Percentiles rank a stretch among this genome's conserved stretches.
These are phyloP conservation scores for Pica pica DNA, from an alignment of 2,113 vertebrate species.

Conservation along the genomic window DNA sequence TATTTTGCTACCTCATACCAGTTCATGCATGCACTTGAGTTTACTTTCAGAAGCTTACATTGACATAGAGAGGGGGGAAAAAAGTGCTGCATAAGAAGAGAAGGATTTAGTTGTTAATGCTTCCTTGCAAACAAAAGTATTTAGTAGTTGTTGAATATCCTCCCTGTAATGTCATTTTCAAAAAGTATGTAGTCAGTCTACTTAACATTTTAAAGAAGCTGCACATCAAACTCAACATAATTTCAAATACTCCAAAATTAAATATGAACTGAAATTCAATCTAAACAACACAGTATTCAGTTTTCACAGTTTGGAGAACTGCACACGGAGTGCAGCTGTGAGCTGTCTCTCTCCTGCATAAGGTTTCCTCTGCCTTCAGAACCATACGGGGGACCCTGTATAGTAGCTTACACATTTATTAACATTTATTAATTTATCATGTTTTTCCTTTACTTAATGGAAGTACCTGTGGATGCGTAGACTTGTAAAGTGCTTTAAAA, in stretches of 20 bases:
- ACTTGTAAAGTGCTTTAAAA: slow-evolving; percentile 58
- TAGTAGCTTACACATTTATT: background rate
- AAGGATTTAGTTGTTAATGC: background rate
- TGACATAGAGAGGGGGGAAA: background rate
- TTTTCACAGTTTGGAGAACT: background rate
- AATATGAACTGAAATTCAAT: background rate
- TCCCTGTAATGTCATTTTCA: background rate
- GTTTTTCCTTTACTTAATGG: background rate
- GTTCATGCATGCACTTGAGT: background rate
- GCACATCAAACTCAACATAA: background rate
- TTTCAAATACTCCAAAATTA: background rate
- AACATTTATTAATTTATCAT: background rate
- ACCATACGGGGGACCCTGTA: background rate
- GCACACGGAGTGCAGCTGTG: background rate
- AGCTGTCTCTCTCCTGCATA: background rate
- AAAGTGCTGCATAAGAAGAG: background rate
- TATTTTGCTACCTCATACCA: background rate
- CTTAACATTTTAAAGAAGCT: background rate
- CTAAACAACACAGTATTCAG: background rate
- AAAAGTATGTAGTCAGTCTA: background rate
- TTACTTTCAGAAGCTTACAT: background rate
- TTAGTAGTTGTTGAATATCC: background rate
- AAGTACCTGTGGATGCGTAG: background rate
- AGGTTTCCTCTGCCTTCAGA: background rate
- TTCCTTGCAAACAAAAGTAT: background rate